Base-by-base conservation (phyloP, 1,140 invertebrate species). In the Orius laevigatus region DNA sequence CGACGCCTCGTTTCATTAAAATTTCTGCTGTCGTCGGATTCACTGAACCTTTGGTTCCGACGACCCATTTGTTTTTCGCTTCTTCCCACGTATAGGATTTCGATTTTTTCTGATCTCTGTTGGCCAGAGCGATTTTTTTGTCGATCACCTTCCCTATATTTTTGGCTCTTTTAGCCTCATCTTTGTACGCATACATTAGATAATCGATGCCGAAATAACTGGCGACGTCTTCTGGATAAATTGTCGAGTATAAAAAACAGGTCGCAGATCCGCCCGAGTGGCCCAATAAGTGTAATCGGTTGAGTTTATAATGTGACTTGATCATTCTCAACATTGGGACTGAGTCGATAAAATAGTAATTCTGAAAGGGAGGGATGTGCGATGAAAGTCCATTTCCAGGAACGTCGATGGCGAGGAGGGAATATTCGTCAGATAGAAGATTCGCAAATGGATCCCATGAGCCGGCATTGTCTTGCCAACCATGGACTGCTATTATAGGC, bases 391-490 rank as follows among this genome's bases (percentile, higher is more conserved):
- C 89, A 64, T 91, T 85, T 0, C 83, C 82, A 0, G 83, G 82
- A 44, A 85, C 63, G 62, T 88, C 84, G 55, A 88, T 75, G 53
- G 78, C 78, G 20, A 85, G 68, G 34, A 84, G 61, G 11, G 82
- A 71, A 32, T 62, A 58, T 19, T 69, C 63, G 8, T 49, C 34
- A 5, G 75, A 70, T 18, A 92, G 62, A 9, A 81, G 62, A 11
- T 84, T 78, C 31, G 81, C 75, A 32, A 92, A 66, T 39, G 68
- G 71, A 63, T 91, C 85, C 70, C 86, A 92, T 16, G 79, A 81
- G 14, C 83, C 83, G 40, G 81, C 78, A 61, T 91, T 92, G 62
- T 91, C 86, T 66, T 87, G 80, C 76, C 86, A 89, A 36, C 88
- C 88, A 60, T 92, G 88, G 15, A 91, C 67, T 5, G 81, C 81